Evolutionary conservation across 2,888 invertebrate species (phyloP), one percentile per base, ranked within the genome.

Genomic region (Agonum fuliginosum): DNA sequence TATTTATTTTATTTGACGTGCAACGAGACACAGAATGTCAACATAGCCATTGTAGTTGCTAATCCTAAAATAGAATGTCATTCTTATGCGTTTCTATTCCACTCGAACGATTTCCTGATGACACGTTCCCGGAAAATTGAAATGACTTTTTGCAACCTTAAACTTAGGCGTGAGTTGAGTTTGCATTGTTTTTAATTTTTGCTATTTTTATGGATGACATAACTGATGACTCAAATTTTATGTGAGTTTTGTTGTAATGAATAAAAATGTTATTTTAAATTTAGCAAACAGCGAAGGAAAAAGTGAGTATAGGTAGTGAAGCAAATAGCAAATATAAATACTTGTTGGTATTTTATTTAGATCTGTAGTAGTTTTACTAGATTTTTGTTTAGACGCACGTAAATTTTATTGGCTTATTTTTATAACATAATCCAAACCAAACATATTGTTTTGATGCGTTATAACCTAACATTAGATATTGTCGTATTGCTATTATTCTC

Each of bases 211-310:
- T 30, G 6, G 62, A 1, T 62, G 30, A 62, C 58, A 6, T 62
- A 62, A 19, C 1, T 12, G 22, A 67, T 67, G 67, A 41, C 67
- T 41, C 67, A 67, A 30, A 22, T 34, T 34, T 34, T 34, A 19
- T 34, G 19, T 14, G 3, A 6, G 3, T 43, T 43, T 37, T 19
- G 19, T 37, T 14, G 19, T 17, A 34, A 30, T 34, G 12, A 67
- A 20, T 67, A 27, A 41, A 41, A 67, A 41, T 67, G 12, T 41
- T n/a, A 20, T 67, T 67, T 67, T 67, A 41, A 41, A 67, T 67
- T 41, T 67, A 67, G 67, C 67, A n/a, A 3, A 0, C 67, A 5
- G 8, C 12, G 14, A 2, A 37, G 67, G 67, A 67, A 17, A 67
- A 67, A 67, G 67, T 67, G 17, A 67, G 67, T 67, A 67, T 62